A percentile compares a stretch with the other conserved stretches of the same genome.
Evolutionary conservation across 2,888 invertebrate genomes (phyloP).

Genomic region (Drosophila maculinotata): DNA sequence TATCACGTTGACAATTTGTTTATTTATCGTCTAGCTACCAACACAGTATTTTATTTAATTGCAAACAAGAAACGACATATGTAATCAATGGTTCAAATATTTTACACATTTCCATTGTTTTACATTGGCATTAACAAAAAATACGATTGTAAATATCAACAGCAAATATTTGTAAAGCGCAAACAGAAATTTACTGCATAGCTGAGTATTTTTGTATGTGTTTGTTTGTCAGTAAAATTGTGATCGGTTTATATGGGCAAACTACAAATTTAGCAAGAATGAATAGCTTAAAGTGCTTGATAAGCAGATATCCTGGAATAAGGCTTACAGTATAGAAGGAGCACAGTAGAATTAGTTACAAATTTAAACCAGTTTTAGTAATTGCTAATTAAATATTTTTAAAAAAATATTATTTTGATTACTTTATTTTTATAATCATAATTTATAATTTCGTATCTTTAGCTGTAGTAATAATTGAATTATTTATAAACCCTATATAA

Average conservation of each 20-base stretch:
- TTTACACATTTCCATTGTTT: constrained; percentile 8
- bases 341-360: no score
- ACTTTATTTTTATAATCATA: no score
- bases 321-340: no score
- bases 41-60: constrained; percentile 2
- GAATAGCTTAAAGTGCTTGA: not conserved
- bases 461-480: no score
- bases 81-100: constrained; percentile 7
- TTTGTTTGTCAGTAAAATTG: constrained; percentile 9
- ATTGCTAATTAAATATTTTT: no score
- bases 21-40: not conserved
- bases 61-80: constrained; percentile 2
- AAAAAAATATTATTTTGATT: no score
- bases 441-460: no score
- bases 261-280: not conserved
- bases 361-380: no score
- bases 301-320: not conserved
- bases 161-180: constrained; percentile 35
- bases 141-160: constrained; percentile 32
- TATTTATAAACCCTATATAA: no score
- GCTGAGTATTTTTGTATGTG: constrained; percentile 7
- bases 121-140: constrained; percentile 14
- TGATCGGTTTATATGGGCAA: not conserved
- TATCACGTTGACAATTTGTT: not conserved
- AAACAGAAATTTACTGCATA: constrained; percentile 33